A percentile compares a stretch with the other conserved stretches of the same genome.
These are phyloP conservation scores for Orientallactaga sibirica DNA, from an alignment of 2,797 vertebrate genomes.

Conservation along the genomic window DNA sequence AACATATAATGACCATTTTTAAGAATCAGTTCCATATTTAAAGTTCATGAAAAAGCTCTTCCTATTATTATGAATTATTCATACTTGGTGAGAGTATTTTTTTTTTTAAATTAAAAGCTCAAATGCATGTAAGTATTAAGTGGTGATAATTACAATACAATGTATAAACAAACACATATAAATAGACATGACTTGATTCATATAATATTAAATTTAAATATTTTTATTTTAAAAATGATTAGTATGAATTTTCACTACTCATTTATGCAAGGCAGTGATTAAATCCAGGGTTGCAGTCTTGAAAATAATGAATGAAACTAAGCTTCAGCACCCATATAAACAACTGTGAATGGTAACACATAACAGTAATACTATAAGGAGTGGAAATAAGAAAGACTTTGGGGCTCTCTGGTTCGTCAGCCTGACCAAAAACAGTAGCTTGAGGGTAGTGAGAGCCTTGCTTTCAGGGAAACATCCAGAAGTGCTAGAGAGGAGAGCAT, in stretches of 20 bases:
- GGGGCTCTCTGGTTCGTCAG: no score
- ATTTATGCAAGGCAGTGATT: background rate
- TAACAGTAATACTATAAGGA: no score
- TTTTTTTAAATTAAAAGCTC: background rate
- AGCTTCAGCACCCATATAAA: no score
- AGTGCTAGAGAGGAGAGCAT: no score
- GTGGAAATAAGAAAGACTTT: no score
- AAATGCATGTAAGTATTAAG: background rate
- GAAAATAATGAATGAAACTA: no score
- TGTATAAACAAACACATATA: background rate
- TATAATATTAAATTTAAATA: background rate
- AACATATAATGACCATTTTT: background rate
- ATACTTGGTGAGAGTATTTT: background rate
- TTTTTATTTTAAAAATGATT: background rate
- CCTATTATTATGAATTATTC: background rate
- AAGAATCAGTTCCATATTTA: background rate
- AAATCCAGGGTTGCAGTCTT: background rate
- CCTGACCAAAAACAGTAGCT: no score
- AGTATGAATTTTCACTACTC: background rate
- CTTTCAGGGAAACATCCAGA: no score
- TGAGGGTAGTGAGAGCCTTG: no score
- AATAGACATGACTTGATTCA: background rate
- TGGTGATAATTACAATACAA: background rate
- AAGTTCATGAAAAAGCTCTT: background rate
- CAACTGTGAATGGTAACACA: no score